Percentiles rank a stretch among this genome's conserved stretches.
phyloP scores from a whole-genome alignment of 2,113 vertebrate species.

The Chaenocephalus aceratus region DNA sequence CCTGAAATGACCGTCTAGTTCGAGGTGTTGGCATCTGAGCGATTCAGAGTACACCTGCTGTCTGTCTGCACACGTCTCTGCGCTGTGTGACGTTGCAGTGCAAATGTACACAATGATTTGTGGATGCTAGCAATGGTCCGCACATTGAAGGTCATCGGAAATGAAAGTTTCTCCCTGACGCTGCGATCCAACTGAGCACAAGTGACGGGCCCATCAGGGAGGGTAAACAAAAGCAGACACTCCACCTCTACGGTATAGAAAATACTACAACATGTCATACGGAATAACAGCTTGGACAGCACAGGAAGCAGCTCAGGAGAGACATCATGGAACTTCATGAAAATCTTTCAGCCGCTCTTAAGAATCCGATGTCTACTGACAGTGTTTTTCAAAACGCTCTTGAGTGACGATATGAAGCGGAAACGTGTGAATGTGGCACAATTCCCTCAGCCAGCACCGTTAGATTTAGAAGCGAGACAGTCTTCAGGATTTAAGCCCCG shows the following conservation, averaged over 20 bases:
- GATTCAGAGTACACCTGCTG: conserved; percentile 34
- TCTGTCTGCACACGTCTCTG: neutral
- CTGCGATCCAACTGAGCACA: conserved; percentile 59
- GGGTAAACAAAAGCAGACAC: conserved; percentile 70
- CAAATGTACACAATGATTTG: conserved; percentile 41
- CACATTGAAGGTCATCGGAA: conserved; percentile 51
- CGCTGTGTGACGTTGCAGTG: conserved; percentile 27
- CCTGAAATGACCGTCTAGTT: conserved; percentile 44
- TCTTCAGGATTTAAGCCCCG: conserved; percentile 37
- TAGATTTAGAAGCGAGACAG: conserved; percentile 60
- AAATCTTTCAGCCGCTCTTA: conserved; percentile 36
- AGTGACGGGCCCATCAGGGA: conserved; percentile 70
- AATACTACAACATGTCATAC: conserved; percentile 63
- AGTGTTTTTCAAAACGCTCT: conserved; percentile 16
- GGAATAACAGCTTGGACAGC: conserved; percentile 56
- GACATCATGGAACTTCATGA: conserved; percentile 26
- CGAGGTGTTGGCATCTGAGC: conserved; percentile 43
- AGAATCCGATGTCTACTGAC: conserved; percentile 52
- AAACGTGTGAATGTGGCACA: conserved; percentile 29
- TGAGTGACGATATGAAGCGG: conserved; percentile 30
- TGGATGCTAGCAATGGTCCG: conserved; percentile 30
- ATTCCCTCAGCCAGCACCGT: conserved; percentile 38
- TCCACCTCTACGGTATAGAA: conserved; percentile 57
- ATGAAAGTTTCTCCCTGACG: conserved; percentile 64
- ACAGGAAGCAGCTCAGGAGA: conserved; percentile 46